These are phyloP conservation scores for Oxyruncus cristatus DNA, from an alignment of 2,113 vertebrate species.

Conservation along the genomic window DNA sequence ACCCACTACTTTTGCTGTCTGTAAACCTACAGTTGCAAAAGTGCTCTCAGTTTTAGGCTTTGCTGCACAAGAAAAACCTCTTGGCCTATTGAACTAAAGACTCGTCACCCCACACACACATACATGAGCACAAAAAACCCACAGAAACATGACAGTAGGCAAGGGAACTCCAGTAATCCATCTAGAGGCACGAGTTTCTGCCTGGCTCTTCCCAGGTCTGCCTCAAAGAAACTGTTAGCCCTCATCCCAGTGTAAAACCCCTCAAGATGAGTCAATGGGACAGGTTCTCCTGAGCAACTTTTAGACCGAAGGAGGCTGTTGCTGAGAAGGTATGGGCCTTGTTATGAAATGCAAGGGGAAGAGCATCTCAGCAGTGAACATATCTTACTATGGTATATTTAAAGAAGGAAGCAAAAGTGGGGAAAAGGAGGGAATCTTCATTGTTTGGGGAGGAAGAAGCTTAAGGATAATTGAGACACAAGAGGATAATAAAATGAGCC, in stretches of 20 bases:
- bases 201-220: background rate
- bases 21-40: background rate
- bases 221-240: background rate
- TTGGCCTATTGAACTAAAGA: background rate
- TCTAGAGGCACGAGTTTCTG: background rate
- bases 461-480: background rate
- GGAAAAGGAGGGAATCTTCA: background rate
- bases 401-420: background rate
- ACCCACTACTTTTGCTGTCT: background rate
- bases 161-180: background rate
- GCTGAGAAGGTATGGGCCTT: background rate
- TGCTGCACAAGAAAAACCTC: background rate
- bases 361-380: background rate
- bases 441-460: background rate
- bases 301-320: background rate
- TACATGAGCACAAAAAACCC: background rate
- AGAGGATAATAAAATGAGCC: background rate
- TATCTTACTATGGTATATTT: background rate
- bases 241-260: background rate
- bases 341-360: background rate
- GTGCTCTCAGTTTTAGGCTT: background rate
- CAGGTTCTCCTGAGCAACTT: background rate
- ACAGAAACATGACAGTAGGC: background rate
- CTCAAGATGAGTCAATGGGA: background rate
- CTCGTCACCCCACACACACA: background rate